Base-by-base conservation (phyloP, 2,888 invertebrate species). In the Drosophila rubida region DNA sequence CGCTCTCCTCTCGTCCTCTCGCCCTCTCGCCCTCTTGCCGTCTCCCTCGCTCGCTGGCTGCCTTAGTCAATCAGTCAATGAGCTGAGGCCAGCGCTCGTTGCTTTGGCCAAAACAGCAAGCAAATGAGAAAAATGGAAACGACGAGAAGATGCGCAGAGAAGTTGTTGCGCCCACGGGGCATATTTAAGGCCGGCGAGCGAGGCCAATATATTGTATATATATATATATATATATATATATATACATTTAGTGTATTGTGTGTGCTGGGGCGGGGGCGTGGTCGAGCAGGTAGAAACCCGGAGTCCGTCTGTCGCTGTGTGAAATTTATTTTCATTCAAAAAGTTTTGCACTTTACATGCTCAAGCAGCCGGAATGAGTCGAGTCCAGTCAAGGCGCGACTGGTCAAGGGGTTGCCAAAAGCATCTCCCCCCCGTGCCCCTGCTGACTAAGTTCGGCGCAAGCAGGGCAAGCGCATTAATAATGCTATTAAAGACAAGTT, bases 321-420 rank as follows among this genome's bases (percentile, higher is more conserved):
- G 80, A 88, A 87, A 84, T 88, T 84, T 83, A 84, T 88, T 88
- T 86, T 86, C 84, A 86, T 86, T 88, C 84, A 86, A 86, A 87
- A 88, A 84, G 74, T 86, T 86, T 84, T 75, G 67, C 69, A 79
- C 75, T 79, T 76, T 65, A 69, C 62, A 62, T 74, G 74, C 75
- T 70, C 65, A 70, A 59, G 73, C 75, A 69, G 48, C 25, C 57
- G 63, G 64, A 75, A 58, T 75, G 75, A 64, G 69, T 69, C 32
- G 62, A 62, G 62, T 39, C 58, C 39, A 62, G 69, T 61, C 35
- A 11, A 73, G 58, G 55, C 23, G 19, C 53, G 35, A n/a, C 11
- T 9, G 48, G 62, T 54, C 64, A 60, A 57, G 54, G 35, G 63
- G 42, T 5, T 8, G 72, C 37, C 19, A 14, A 22, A 19, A 19